Percentiles rank a stretch among this genome's conserved stretches.
phyloP scores from a whole-genome alignment of 2,888 invertebrate genomes.

The Amblyteles armatorius region DNA sequence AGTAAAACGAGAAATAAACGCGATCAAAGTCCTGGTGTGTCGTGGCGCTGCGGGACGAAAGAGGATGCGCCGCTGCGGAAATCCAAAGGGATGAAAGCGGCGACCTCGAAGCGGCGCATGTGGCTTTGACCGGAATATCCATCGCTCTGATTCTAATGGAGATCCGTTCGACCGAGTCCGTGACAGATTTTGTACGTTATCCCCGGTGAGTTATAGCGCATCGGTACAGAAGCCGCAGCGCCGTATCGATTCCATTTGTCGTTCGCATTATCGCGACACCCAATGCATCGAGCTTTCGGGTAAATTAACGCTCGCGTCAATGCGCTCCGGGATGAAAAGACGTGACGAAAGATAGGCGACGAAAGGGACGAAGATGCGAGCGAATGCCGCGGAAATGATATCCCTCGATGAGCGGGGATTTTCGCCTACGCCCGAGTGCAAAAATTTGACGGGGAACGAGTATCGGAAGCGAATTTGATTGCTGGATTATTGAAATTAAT shows the following conservation, averaged over 20 bases:
- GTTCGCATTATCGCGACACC: constrained; percentile 37
- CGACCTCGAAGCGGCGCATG: background rate
- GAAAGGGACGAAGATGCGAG: constrained; percentile 9
- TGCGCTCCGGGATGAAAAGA: constrained; percentile 11
- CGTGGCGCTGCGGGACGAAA: background rate
- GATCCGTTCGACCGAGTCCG: constrained; percentile 46
- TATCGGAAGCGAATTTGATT: background rate
- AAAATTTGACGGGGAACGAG: background rate
- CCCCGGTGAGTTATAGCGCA: constrained; percentile 48
- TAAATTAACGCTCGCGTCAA: constrained; percentile 49
- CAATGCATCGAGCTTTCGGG: constrained; percentile 56
- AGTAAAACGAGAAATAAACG: background rate
- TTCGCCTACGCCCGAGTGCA: too few species aligned
- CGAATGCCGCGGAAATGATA: background rate
- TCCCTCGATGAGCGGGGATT: background rate
- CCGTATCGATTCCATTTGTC: constrained; percentile 47
- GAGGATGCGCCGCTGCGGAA: background rate
- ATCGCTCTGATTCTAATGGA: constrained; percentile 37
- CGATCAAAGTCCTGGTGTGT: background rate
- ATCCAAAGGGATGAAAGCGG: background rate
- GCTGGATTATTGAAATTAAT: background rate
- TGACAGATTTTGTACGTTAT: constrained; percentile 62
- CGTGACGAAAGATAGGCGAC: background rate
- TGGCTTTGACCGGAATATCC: constrained; percentile 19
- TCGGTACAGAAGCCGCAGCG: constrained; percentile 3